A percentile compares a stretch with the other conserved stretches of the same genome.
Evolutionary conservation across 2,888 invertebrate genomes (phyloP).

Genomic region (Steromphala cineraria): DNA sequence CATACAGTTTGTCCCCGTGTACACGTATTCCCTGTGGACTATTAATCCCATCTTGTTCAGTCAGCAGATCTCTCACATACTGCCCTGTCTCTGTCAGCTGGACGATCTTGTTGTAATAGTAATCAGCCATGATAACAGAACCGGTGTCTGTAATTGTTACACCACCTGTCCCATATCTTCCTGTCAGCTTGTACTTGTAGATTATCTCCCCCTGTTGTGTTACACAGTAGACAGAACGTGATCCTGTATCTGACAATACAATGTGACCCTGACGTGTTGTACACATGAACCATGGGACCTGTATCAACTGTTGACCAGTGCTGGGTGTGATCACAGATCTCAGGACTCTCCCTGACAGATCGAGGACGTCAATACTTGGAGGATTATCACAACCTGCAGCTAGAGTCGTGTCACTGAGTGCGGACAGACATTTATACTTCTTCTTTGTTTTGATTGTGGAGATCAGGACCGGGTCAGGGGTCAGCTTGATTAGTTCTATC

Average conservation of each 20-base stretch:
- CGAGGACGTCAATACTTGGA: background rate
- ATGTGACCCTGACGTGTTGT: background rate
- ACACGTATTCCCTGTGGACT: no score
- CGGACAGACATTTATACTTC: background rate
- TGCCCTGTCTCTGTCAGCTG: background rate
- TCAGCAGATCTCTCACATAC: background rate
- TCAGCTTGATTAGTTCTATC: background rate
- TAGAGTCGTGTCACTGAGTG: background rate
- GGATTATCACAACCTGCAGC: background rate
- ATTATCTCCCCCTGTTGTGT: background rate
- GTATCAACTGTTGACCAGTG: background rate
- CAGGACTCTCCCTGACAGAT: background rate
- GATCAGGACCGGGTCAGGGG: background rate
- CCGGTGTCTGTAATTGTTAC: background rate
- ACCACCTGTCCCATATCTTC: background rate
- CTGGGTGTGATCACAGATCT: background rate
- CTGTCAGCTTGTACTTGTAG: background rate
- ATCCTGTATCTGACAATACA: background rate
- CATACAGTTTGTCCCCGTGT: no score
- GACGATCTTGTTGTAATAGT: background rate
- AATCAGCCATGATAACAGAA: background rate
- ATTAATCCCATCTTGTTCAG: background rate
- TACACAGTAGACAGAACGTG: background rate
- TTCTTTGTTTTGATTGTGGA: background rate
- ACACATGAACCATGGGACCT: background rate